Conservation (phyloP, 2,113 vertebrate species). For the Spermophilus dauricus region DNA sequence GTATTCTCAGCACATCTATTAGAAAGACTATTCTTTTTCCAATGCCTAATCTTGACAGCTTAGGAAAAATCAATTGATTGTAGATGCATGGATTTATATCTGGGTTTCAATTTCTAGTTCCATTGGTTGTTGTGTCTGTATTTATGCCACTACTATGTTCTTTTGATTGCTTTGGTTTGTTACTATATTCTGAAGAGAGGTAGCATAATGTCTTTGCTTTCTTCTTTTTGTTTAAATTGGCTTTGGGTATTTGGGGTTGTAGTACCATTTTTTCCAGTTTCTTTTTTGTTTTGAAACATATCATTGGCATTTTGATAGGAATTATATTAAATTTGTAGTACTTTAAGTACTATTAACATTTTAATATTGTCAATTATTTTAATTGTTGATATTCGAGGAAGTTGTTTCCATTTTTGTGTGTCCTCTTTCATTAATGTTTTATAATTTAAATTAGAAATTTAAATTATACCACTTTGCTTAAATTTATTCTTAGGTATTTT, state of each 20-base stretch:
- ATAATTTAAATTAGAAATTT: background rate
- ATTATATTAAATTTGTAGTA: background rate
- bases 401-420: background rate
- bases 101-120: background rate
- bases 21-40: too few species aligned
- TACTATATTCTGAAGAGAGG: background rate
- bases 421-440: background rate
- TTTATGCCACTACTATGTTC: background rate
- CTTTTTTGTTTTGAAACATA: background rate
- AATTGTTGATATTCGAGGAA: background rate
- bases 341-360: too few species aligned
- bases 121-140: background rate
- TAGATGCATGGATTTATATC: background rate
- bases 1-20: too few species aligned
- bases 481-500: too few species aligned
- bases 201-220: background rate
- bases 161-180: too few species aligned
- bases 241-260: background rate
- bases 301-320: background rate
- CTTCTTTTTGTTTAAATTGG: background rate
- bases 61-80: background rate
- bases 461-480: background rate
- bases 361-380: background rate
- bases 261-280: background rate
- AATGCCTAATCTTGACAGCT: too few species aligned